Base-by-base conservation (phyloP, 2,113 vertebrate genomes). In the Psophia crepitans region DNA sequence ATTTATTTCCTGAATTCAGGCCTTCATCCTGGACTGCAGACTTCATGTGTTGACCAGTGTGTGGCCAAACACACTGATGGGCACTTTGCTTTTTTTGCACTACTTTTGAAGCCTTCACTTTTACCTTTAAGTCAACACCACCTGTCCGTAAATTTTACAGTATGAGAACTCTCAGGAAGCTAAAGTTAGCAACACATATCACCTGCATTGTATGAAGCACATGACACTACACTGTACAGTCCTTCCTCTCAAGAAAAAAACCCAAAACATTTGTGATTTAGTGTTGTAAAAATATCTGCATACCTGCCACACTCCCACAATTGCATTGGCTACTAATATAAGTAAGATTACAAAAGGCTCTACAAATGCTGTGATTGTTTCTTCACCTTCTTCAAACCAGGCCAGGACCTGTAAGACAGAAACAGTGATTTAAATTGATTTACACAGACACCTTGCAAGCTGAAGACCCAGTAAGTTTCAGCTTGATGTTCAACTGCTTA, bases 341-440 rank as follows among this genome's bases (percentile, higher is more conserved):
- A 99, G 99, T 95, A 99, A 98, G 96, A 99, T 99, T 96, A 99
- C 99, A 98, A 99, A 99, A 97, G 99, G 99, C 91, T 99, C 99
- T 98, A 99, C 99, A 95, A 99, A 99, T 39, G 99, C 99, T 91
- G 99, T 99, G 92, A 99, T 98, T 22, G 99, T 99, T 98, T 99
- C 99, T 98, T 99, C 99, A 80, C 99, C 99, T 98, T 99, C 99
- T 98, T 99, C 99, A 97, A 99, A 99, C 99, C 99, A 99, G 96
- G 99, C 99, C 98, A 99, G 98, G 92, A 99, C 99, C 99, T 99
- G 93, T 20, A 97, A 97, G 89, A 98, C 92, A 97, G 97, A 32
- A 74, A 64, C n/a, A 97, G 7, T 1, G 32, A 93, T 78, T 75
- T 57, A 73, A 94, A 89, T 41, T 5, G 26, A 75, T 89, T 53